Evolutionary conservation across 37 sponge, comb jelly and placozoan species (phyloP).

Genomic region (Theonella swinhoei): DNA sequence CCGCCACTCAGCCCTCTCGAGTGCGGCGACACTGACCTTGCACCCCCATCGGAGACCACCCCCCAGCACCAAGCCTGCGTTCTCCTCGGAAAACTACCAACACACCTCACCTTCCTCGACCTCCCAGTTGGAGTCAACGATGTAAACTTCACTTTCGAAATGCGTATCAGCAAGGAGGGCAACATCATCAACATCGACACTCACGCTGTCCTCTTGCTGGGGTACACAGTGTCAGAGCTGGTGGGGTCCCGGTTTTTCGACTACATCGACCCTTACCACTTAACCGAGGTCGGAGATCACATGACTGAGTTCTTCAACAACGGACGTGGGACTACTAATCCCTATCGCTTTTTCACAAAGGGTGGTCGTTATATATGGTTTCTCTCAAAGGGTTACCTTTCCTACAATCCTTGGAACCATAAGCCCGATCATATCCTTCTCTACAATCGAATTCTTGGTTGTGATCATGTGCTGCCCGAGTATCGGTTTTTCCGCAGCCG

Average conservation of each 20-base stretch:
- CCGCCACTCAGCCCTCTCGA: background rate
- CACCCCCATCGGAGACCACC: background rate
- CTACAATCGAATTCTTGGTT: conserved; percentile 49
- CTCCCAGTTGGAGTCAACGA: conserved; percentile 49
- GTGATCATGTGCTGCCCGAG: conserved; percentile 64
- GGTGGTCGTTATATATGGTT: conserved; percentile 59
- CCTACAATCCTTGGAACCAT: conserved; percentile 83
- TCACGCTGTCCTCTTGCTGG: conserved; percentile 61
- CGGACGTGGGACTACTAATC: conserved; percentile 56
- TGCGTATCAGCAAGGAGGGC: conserved; percentile 61
- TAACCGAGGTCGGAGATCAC: conserved; percentile 38
- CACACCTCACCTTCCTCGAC: conserved; percentile 28
- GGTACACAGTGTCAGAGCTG: conserved; percentile 46
- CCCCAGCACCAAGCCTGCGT: conserved; percentile 10
- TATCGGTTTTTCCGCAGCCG: conserved; percentile 31
- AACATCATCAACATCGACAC: conserved; percentile 59
- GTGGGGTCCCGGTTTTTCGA: conserved; percentile 68
- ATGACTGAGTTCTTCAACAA: conserved; percentile 31
- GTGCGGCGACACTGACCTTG: background rate
- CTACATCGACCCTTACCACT: conserved; percentile 70
- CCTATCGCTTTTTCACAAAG: conserved; percentile 65
- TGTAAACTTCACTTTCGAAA: conserved; percentile 53
- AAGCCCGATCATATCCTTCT: conserved; percentile 73
- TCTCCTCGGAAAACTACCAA: conserved; percentile 31
- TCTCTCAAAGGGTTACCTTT: conserved; percentile 56